Evolutionary conservation across 2,113 vertebrate genomes (phyloP).

Genomic region (Hirundichthys speculiger): DNA sequence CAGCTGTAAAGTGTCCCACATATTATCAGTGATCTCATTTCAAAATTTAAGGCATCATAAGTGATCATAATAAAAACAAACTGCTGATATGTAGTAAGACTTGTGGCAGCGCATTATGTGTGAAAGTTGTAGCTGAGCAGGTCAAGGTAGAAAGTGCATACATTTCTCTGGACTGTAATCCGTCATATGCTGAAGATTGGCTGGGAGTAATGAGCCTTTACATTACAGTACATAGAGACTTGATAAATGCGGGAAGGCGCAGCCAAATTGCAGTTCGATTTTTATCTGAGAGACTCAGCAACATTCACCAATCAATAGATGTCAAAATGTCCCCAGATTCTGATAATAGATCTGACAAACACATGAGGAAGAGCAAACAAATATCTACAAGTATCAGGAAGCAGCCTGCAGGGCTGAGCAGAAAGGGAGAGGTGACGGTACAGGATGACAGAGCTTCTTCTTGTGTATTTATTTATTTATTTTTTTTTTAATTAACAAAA

Average conservation of each 20-base stretch:
- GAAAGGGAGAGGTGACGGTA: background rate
- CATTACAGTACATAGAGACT: conserved; percentile 41
- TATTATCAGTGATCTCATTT: conserved; percentile 37
- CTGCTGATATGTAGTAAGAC: conserved; percentile 47
- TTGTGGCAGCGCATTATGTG: conserved; percentile 20
- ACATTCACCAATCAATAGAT: conserved; percentile 50
- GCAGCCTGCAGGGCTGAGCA: background rate
- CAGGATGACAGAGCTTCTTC: background rate
- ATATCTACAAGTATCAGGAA: conserved; percentile 25
- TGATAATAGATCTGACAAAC: conserved; percentile 51
- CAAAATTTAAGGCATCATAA: conserved; percentile 56
- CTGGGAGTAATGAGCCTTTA: conserved; percentile 55
- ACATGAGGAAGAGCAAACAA: conserved; percentile 22
- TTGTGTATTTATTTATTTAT: background rate
- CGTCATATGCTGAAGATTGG: conserved; percentile 44
- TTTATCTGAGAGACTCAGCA: conserved; percentile 57
- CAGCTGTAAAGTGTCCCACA: conserved; percentile 26
- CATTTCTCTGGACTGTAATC: conserved; percentile 31
- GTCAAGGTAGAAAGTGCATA: conserved; percentile 52
- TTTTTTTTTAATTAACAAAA: too few relatives aligned
- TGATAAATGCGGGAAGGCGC: conserved; percentile 43
- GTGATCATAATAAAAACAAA: conserved; percentile 60
- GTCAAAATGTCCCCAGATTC: conserved; percentile 50
- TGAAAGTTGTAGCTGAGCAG: conserved; percentile 30
- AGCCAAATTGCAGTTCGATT: conserved; percentile 58